A percentile compares a stretch with the other conserved stretches of the same genome.
phyloP scores from a whole-genome alignment of 2,888 invertebrate species.

The Mongoloraphidia duomilia region DNA sequence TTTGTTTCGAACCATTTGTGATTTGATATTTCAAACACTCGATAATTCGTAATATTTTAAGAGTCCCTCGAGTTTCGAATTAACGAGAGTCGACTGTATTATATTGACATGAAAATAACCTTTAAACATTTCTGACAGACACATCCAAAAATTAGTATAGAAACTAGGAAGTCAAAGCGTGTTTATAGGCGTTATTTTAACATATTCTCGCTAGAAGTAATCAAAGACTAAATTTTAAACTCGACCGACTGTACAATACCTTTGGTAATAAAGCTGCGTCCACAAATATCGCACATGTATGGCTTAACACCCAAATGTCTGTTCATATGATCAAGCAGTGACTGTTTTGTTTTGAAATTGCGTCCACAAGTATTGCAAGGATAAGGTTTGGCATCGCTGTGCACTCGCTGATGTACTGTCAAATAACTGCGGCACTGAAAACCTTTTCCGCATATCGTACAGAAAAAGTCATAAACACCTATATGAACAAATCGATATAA shows the following conservation, averaged over 20 bases:
- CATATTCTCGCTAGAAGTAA: too few relatives aligned
- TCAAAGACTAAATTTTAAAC: neutral
- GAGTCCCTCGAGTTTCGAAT: too few relatives aligned
- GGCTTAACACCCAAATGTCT: constrained; percentile 44
- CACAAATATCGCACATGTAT: constrained; percentile 41
- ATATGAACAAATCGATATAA: constrained; percentile 5
- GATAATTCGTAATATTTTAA: too few relatives aligned
- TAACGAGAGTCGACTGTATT: too few relatives aligned
- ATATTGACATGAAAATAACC: too few relatives aligned
- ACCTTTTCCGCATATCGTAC: constrained; percentile 43
- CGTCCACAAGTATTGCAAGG: constrained; percentile 40
- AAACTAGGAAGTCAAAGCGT: too few relatives aligned
- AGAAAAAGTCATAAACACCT: constrained; percentile 40
- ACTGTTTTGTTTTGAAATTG: constrained; percentile 44
- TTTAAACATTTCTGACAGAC: too few relatives aligned
- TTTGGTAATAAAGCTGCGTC: constrained; percentile 42
- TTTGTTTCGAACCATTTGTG: too few relatives aligned
- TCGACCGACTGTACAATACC: constrained; percentile 19
- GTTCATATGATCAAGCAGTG: constrained; percentile 41
- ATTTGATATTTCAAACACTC: too few relatives aligned
- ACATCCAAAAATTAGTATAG: too few relatives aligned
- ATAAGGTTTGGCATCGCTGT: constrained; percentile 41
- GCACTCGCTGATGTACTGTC: constrained; percentile 43
- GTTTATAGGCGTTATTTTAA: too few relatives aligned
- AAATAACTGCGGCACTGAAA: constrained; percentile 45